These are phyloP conservation scores for Polydrusus pterygomalis DNA, from an alignment of 2,888 invertebrate species.

Conservation along the genomic window DNA sequence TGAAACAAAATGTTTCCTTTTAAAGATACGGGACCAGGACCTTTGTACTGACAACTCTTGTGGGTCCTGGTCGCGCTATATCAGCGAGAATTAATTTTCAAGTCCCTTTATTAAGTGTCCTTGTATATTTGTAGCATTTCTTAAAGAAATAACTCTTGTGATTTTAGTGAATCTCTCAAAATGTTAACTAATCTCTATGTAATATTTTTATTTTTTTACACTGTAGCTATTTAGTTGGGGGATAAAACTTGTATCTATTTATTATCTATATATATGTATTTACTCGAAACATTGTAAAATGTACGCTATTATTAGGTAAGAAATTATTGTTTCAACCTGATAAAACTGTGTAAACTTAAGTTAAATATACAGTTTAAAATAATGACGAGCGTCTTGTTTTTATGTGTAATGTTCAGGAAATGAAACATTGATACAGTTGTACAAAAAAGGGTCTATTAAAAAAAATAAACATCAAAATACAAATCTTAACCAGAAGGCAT, in stretches of 20 bases:
- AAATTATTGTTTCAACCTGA: conserved; percentile 37
- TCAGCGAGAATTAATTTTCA: too few species aligned
- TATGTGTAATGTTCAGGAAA: neutral
- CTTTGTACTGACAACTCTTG: too few species aligned
- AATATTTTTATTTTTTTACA: conserved; percentile 55
- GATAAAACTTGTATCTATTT: conserved; percentile 41
- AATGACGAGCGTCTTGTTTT: conserved; percentile 14
- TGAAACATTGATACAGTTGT: too few species aligned
- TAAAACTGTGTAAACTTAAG: conserved; percentile 33
- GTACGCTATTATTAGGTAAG: conserved; percentile 38
- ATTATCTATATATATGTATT: conserved; percentile 25
- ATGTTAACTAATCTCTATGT: conserved; percentile 51
- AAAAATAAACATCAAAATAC: neutral
- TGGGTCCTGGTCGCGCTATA: too few species aligned
- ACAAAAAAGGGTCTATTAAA: too few species aligned
- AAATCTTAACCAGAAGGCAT: neutral
- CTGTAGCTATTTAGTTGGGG: conserved; percentile 49
- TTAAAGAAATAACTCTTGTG: conserved; percentile 43
- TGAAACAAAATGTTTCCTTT: too few species aligned
- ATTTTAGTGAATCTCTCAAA: conserved; percentile 55
- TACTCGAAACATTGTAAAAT: conserved; percentile 43
- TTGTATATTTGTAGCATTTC: conserved; percentile 34
- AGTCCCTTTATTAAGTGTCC: conserved; percentile 6
- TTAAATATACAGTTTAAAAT: conserved; percentile 43
- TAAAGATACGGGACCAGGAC: too few species aligned